These are phyloP conservation scores for Gobius niger DNA, from an alignment of 2,113 vertebrate species.

Conservation along the genomic window DNA sequence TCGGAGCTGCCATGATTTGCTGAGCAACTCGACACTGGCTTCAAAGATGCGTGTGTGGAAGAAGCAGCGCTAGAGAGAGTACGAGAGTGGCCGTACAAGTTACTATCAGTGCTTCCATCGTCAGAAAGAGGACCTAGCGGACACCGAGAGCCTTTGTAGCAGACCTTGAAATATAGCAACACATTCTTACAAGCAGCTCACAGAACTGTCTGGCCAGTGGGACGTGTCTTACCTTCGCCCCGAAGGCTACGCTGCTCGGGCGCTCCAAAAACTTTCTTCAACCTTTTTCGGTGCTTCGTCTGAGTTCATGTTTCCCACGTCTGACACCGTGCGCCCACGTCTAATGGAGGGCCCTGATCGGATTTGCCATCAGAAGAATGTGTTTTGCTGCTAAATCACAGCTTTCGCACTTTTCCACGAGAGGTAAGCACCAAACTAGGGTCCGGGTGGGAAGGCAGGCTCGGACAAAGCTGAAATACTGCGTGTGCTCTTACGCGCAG, in stretches of 20 bases:
- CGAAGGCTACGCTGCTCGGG: conserved; percentile 13
- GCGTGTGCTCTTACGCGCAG: neutral
- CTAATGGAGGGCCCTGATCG: conserved; percentile 81
- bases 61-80: conserved; percentile 51
- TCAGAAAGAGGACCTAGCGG: neutral
- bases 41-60: conserved; percentile 70
- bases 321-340: conserved; percentile 64
- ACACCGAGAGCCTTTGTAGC: conserved; percentile 15
- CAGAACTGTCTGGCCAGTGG: conserved; percentile 6
- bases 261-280: conserved; percentile 19
- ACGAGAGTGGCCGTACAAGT: conserved; percentile 10
- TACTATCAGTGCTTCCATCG: conserved; percentile 18
- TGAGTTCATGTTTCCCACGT: conserved; percentile 37
- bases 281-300: conserved; percentile 13
- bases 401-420: conserved; percentile 67
- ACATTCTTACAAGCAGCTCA: conserved; percentile 7
- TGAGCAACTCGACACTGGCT: conserved; percentile 75
- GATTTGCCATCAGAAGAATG: conserved; percentile 75
- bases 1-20: conserved; percentile 72
- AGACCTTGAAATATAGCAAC: conserved; percentile 27
- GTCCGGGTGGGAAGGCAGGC: conserved; percentile 18
- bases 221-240: conserved; percentile 13
- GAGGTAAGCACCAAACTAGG: conserved; percentile 71
- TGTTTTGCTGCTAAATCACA: conserved; percentile 60
- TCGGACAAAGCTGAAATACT: neutral